phyloP scores from a whole-genome alignment of 2,888 invertebrate genomes.

The Erebia epiphron region DNA sequence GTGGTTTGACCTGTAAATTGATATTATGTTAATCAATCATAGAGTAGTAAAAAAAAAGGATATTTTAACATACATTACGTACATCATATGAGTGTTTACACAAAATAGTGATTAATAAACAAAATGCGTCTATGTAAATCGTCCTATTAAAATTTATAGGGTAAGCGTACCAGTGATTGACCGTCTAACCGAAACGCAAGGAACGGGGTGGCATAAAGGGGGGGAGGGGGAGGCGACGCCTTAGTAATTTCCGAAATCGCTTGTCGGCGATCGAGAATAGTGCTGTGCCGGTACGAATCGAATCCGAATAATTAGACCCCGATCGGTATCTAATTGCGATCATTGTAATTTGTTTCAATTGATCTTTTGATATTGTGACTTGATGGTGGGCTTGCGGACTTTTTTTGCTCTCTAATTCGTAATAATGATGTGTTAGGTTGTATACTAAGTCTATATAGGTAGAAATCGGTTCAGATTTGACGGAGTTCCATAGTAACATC shows the following conservation, averaged over 20 bases:
- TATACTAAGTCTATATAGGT: background rate
- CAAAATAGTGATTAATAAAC: slow-evolving; percentile 31
- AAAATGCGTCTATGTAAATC: slow-evolving; percentile 41
- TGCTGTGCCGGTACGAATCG: slow-evolving; percentile 63
- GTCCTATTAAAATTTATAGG: slow-evolving; percentile 57
- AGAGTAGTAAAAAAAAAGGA: too few species aligned
- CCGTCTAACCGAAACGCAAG: slow-evolving; percentile 64
- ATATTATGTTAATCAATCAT: too few species aligned
- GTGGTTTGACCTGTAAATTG: too few species aligned
- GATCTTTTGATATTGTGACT: slow-evolving; percentile 29
- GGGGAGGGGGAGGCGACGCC: slow-evolving; percentile 60
- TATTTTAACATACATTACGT: too few species aligned
- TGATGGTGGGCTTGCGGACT: slow-evolving; percentile 26
- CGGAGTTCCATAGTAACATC: too few species aligned
- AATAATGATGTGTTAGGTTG: background rate
- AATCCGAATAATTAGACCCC: slow-evolving; percentile 77
- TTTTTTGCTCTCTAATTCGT: slow-evolving; percentile 1
- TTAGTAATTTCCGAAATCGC: slow-evolving; percentile 82
- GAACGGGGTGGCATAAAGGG: slow-evolving; percentile 49
- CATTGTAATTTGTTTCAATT: slow-evolving; percentile 51
- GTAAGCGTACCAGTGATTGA: slow-evolving; percentile 59
- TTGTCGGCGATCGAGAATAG: slow-evolving; percentile 76
- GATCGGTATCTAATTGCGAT: slow-evolving; percentile 73
- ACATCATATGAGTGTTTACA: background rate
- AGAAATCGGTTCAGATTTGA: too few species aligned